Conservation (phyloP, 2,113 vertebrate genomes). For the Festucalex cinctus region DNA sequence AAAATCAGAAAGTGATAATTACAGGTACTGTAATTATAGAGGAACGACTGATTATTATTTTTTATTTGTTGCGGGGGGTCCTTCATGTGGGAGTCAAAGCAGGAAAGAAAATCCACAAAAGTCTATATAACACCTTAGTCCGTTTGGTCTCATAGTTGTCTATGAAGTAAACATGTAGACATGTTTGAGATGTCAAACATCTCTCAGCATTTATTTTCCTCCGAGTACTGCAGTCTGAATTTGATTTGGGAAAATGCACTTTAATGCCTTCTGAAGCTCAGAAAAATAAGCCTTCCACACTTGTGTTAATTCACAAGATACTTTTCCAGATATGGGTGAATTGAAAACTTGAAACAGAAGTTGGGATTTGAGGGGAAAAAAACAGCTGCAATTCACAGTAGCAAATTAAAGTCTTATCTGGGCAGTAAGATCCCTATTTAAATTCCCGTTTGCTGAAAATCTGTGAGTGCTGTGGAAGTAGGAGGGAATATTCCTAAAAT, state of each 20-base stretch:
- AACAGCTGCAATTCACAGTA: constrained; percentile 71
- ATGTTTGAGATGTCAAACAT: too few species aligned
- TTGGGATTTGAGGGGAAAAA: constrained; percentile 68
- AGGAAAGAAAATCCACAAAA: constrained; percentile 3
- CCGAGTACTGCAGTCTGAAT: constrained; percentile 28
- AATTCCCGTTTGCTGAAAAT: constrained; percentile 33
- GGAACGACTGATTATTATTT: constrained; percentile 1
- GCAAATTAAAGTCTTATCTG: constrained; percentile 70
- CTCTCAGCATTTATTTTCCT: too few species aligned
- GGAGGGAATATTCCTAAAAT: constrained; percentile 11
- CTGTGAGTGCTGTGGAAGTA: not conserved
- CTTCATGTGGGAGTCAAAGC: not conserved
- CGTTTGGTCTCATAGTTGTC: too few species aligned
- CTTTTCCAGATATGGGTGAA: constrained; percentile 52
- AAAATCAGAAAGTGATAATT: not conserved
- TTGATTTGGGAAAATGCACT: constrained; percentile 36
- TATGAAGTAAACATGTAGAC: too few species aligned
- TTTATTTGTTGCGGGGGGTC: not conserved
- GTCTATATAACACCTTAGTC: too few species aligned
- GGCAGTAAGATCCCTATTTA: constrained; percentile 57
- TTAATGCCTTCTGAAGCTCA: constrained; percentile 42
- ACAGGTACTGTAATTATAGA: not conserved
- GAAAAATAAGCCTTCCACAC: constrained; percentile 16
- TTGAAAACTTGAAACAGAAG: constrained; percentile 64
- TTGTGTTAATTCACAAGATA: constrained; percentile 57